Percentiles rank a stretch among this genome's conserved stretches.
These are phyloP conservation scores for Thermophis baileyi DNA, from an alignment of 2,113 vertebrate genomes.

Conservation along the genomic window DNA sequence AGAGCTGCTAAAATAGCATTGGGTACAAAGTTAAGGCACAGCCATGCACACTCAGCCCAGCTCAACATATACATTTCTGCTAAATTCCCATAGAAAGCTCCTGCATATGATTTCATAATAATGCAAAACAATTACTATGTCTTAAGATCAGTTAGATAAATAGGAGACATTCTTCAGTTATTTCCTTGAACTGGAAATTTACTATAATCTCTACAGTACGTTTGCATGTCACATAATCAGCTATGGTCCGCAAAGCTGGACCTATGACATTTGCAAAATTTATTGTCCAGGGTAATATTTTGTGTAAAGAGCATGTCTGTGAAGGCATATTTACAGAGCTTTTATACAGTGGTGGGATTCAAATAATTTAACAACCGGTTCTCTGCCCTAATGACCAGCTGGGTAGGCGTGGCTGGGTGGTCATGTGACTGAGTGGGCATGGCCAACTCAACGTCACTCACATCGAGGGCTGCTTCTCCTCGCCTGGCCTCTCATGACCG, in stretches of 20 bases:
- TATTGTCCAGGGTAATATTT: background rate
- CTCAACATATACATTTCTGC: background rate
- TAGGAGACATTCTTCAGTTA: background rate
- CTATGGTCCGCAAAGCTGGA: background rate
- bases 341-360: background rate
- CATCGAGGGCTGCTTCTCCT: no score
- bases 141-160: no score
- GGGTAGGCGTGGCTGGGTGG: no score
- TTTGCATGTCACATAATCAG: background rate
- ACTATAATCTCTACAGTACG: background rate
- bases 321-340: background rate
- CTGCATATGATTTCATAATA: background rate
- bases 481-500: no score
- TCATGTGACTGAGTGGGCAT: no score
- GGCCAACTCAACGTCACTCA: no score
- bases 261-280: background rate
- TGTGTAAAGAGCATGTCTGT: background rate
- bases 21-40: background rate
- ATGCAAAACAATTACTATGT: background rate
- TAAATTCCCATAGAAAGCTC: background rate
- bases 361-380: no score
- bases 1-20: background rate
- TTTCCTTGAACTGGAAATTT: background rate
- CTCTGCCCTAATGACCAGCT: no score
- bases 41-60: background rate